phyloP scores from a whole-genome alignment of 2,113 vertebrate genomes.

The Chinchilla lanigera region DNA sequence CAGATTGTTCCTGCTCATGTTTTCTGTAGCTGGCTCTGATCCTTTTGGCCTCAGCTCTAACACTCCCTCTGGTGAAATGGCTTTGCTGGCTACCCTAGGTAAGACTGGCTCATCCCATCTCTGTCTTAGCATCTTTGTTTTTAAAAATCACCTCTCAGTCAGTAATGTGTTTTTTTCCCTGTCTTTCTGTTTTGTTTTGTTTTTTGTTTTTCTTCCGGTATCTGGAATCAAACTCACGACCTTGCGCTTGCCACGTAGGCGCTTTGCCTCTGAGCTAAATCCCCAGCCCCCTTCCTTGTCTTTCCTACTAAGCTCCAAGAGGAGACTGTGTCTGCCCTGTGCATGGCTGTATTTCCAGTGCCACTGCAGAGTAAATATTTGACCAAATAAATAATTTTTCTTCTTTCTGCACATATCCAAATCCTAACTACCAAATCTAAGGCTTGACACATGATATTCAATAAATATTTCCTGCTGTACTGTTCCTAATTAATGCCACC shows the following conservation, averaged over 20 bases:
- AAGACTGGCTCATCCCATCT: background rate
- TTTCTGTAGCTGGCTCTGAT: background rate
- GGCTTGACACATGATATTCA: background rate
- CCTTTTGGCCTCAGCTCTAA: background rate
- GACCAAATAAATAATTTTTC: constrained; percentile 21
- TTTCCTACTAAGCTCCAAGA: background rate
- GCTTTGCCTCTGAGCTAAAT: too few species aligned
- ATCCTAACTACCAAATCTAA: constrained; percentile 29
- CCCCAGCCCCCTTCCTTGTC: too few species aligned
- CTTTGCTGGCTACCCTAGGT: background rate
- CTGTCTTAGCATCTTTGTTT: constrained; percentile 22
- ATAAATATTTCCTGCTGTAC: constrained; percentile 11
- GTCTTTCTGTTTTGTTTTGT: too few species aligned
- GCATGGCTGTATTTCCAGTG: background rate
- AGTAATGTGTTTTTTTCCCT: background rate
- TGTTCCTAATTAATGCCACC: constrained; percentile 22
- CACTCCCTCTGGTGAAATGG: background rate
- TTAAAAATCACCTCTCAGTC: background rate
- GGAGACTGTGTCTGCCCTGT: background rate
- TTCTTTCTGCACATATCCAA: constrained; percentile 40
- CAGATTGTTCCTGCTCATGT: background rate
- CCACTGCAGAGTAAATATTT: background rate
- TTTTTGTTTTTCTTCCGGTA: too few species aligned
- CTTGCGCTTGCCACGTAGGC: too few species aligned
- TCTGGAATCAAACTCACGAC: too few species aligned